phyloP scores from a whole-genome alignment of 2,113 vertebrate species.

The Macrotis lagotis region DNA sequence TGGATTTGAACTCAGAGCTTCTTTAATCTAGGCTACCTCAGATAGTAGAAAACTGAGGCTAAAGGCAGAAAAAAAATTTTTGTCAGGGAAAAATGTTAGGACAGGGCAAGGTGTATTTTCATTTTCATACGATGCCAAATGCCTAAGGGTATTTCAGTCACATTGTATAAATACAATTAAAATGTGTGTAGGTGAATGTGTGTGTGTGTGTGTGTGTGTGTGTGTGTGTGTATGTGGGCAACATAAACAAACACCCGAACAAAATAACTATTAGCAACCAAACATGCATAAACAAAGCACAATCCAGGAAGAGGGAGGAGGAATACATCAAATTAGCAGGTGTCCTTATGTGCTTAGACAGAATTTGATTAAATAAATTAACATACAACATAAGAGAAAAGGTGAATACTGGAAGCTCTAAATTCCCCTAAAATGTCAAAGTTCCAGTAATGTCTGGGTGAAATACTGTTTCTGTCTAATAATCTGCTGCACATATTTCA shows the following conservation, averaged over 20 bases:
- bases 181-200: background rate
- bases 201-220: too few relatives aligned
- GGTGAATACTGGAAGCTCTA: slow-evolving; percentile 67
- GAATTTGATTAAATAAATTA: slow-evolving; percentile 77
- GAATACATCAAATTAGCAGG: slow-evolving; percentile 52
- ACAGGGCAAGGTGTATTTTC: background rate
- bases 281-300: slow-evolving; percentile 60
- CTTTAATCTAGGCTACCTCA: background rate
- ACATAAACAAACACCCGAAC: slow-evolving; percentile 38
- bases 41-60: background rate
- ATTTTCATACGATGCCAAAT: slow-evolving; percentile 5
- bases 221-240: background rate
- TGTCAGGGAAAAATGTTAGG: background rate
- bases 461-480: slow-evolving; percentile 70
- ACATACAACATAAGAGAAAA: slow-evolving; percentile 66
- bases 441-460: slow-evolving; percentile 75
- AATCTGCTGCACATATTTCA: slow-evolving; percentile 70
- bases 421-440: slow-evolving; percentile 75
- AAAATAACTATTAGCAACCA: slow-evolving; percentile 50
- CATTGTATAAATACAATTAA: background rate
- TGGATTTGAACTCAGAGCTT: background rate
- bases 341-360: slow-evolving; percentile 58
- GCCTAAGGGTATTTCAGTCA: slow-evolving; percentile 5
- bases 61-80: slow-evolving; percentile 24
- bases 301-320: slow-evolving; percentile 21